Percentiles rank a stretch among this genome's conserved stretches.
phyloP scores from a whole-genome alignment of 2,888 invertebrate species.

The Drosophila ustulata region DNA sequence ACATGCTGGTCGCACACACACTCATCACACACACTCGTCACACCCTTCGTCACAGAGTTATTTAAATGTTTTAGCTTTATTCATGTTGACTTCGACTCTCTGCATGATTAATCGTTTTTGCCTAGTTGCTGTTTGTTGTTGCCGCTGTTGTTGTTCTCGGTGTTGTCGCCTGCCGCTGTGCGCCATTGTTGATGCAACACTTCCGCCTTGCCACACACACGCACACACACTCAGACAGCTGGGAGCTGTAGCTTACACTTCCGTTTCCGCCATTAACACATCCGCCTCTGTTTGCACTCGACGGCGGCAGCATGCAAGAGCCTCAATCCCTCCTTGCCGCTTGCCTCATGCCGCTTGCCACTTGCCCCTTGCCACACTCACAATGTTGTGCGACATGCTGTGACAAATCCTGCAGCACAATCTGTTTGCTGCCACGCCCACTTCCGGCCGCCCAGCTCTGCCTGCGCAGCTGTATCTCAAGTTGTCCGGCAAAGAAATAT shows the following conservation, averaged over 20 bases:
- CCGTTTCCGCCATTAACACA: conserved; percentile 77
- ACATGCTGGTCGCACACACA: too few relatives aligned
- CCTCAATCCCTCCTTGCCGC: conserved; percentile 1
- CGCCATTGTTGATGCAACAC: conserved; percentile 54
- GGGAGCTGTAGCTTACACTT: conserved; percentile 51
- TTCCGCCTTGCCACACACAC: conserved; percentile 31
- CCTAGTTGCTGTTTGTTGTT: conserved; percentile 26
- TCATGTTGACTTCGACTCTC: conserved; percentile 39
- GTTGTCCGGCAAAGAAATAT: conserved; percentile 69
- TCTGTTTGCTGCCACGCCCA: conserved; percentile 42
- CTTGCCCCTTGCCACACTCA: not conserved
- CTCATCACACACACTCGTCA: not conserved
- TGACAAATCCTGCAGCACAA: conserved; percentile 51
- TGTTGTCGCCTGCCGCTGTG: conserved; percentile 30
- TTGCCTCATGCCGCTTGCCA: not conserved
- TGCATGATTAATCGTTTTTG: conserved; percentile 57
- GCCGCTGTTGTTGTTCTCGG: conserved; percentile 22
- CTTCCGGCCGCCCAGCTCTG: not conserved
- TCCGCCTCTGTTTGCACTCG: conserved; percentile 68
- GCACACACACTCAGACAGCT: conserved; percentile 18
- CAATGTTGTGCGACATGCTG: conserved; percentile 28
- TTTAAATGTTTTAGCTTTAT: conserved; percentile 21
- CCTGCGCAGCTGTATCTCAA: conserved; percentile 25
- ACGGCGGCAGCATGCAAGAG: conserved; percentile 48
- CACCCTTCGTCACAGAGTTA: conserved; percentile 8